phyloP scores from a whole-genome alignment of 2,888 invertebrate genomes.

The Octodonta nipae region DNA sequence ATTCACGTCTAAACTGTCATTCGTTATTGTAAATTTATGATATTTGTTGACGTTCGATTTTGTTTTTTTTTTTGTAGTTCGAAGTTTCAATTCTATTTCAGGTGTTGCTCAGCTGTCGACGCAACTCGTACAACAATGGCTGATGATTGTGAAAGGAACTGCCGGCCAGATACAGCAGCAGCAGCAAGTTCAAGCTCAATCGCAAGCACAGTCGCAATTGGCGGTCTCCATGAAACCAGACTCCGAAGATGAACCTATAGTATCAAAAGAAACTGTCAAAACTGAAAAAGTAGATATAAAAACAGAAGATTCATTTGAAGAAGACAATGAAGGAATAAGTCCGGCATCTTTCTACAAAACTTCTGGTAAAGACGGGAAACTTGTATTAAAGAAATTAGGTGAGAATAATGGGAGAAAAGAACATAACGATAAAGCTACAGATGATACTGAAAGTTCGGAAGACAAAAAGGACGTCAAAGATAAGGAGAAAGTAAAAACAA shows the following conservation, averaged over 20 bases:
- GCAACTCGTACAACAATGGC: slow-evolving; percentile 78
- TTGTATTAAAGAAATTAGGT: slow-evolving; percentile 49
- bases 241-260: slow-evolving; percentile 3
- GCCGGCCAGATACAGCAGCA: slow-evolving; percentile 31
- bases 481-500: slow-evolving; percentile 2
- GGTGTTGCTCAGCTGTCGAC: slow-evolving; percentile 46
- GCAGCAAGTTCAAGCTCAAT: slow-evolving; percentile 2
- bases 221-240: background rate
- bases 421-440: slow-evolving; percentile 19
- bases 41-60: too few species aligned
- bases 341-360: slow-evolving; percentile 43
- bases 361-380: slow-evolving; percentile 58
- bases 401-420: slow-evolving; percentile 15
- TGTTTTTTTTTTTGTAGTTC: too few species aligned
- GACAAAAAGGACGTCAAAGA: slow-evolving; percentile 12
- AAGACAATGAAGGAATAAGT: slow-evolving; percentile 10
- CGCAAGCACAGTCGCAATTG: background rate
- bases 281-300: slow-evolving; percentile 5
- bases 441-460: too few species aligned
- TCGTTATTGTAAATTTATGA: too few species aligned
- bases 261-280: slow-evolving; percentile 3
- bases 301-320: slow-evolving; percentile 9
- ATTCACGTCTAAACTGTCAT: too few species aligned
- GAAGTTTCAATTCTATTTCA: too few species aligned
- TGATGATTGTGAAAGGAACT: slow-evolving; percentile 68